Evolutionary conservation across 2,113 vertebrate species (phyloP).

Genomic region (Procavia capensis): DNA sequence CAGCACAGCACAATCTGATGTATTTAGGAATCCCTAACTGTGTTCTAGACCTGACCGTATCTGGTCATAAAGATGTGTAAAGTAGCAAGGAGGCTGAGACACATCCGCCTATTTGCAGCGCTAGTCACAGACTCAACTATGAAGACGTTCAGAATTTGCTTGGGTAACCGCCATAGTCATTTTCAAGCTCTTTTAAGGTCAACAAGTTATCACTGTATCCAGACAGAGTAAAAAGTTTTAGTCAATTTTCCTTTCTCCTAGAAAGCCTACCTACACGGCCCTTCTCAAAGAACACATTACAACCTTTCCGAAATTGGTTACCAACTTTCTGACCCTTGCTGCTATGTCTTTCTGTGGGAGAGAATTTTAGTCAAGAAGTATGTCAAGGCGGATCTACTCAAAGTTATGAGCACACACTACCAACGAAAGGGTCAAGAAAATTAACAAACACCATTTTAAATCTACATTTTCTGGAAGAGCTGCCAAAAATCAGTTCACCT

Average conservation of each 20-base stretch:
- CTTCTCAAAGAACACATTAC: constrained; percentile 13
- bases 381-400: constrained; percentile 32
- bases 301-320: constrained; percentile 42
- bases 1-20: constrained; percentile 27
- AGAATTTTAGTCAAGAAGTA: constrained; percentile 35
- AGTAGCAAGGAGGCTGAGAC: constrained; percentile 47
- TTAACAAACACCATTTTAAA: constrained; percentile 23
- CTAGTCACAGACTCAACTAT: neutral
- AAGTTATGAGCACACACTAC: constrained; percentile 19
- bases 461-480: constrained; percentile 23
- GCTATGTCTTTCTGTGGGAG: neutral
- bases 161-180: constrained; percentile 6
- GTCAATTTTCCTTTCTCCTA: constrained; percentile 28
- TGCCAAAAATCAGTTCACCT: constrained; percentile 1
- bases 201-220: constrained; percentile 15
- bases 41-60: constrained; percentile 64
- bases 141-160: constrained; percentile 40
- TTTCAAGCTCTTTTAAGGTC: constrained; percentile 40
- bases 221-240: constrained; percentile 33
- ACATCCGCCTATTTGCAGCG: constrained; percentile 2
- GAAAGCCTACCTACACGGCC: neutral
- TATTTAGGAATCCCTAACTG: constrained; percentile 59
- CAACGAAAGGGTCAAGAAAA: constrained; percentile 45
- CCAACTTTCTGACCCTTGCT: neutral
- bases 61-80: constrained; percentile 11